Evolutionary conservation across 2,888 invertebrate genomes (phyloP), one percentile per base, ranked within the genome.

Genomic region (Ophraella communa): DNA sequence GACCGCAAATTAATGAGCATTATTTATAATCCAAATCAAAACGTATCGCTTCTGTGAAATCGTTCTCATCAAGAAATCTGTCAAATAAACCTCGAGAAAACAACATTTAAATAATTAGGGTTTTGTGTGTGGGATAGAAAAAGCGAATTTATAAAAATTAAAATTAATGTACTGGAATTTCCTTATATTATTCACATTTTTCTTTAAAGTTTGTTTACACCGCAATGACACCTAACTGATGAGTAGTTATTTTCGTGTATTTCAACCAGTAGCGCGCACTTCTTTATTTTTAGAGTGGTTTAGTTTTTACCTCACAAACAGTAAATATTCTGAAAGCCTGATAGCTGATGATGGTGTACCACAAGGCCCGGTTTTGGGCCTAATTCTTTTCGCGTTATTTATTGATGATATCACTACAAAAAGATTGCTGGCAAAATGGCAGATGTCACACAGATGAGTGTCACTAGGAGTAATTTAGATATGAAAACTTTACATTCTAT

Each of bases 91-190:
- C 30, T 52, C 20, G 33, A 52, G 21, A 45, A n/a, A 20, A 45
- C 11, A 21, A 45, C 45, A n/a, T 21, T 8, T 45, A 21, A 45
- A 45, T 11, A 52, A 30, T 52, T 30, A 52, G 52, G 30, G 52
- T 24, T n/a, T 52, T 33, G 5, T 52, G 33, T 33, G 52, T 52
- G 30, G 33, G 52, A 27, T 18, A 10, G 18, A 11, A 33, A 52
- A 52, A 18, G 2, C 8, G 17, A 14, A 4, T 52, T 52, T 30
- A 20, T 33, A 11, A 33, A n/a, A 52, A 33, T 52, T 33, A 30
- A 52, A 30, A 52, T 52, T 52, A 52, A 52, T 52, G 27, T n/a
- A 11, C 4, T 33, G 52, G 52, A 14, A 52, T 52, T 52, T 52
- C 52, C 52, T 52, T 20, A 24, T 52, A 30, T 18, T 52, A 18